Evolutionary conservation across 2,888 invertebrate species (phyloP), one percentile per base, ranked within the genome.

Genomic region (Acholoe squamosa): DNA sequence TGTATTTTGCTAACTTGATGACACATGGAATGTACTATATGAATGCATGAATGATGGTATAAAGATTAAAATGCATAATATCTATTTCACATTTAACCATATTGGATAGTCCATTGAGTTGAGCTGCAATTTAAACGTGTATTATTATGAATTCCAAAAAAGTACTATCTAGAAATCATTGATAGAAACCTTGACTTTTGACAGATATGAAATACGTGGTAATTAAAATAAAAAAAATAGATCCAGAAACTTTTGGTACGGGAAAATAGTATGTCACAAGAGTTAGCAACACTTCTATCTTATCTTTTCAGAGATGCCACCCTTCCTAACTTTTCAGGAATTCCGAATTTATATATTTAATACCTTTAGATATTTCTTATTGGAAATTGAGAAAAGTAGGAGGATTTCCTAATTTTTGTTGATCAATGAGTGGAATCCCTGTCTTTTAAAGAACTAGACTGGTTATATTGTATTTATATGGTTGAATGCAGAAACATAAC

Each of bases 391-490:
- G n/a, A n/a, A n/a, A n/a, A n/a, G n/a, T n/a, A n/a, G n/a, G n/a
- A n/a, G n/a, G n/a, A n/a, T n/a, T n/a, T n/a, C n/a, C n/a, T n/a
- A n/a, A n/a, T n/a, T n/a, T n/a, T n/a, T n/a, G n/a, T n/a, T n/a
- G 19, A 12, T 54, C 19, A 19, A 19, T 54, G 12, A 54, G 54
- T 12, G 14, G 54, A 16, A 54, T 12, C 19, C n/a, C 10, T 43
- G 10, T 43, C 43, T 43, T 43, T 43, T 12, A 61, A 61, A 5
- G 76, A 76, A 76, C 76, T 16, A 76, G 16, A 76, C 25, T 76
- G 43, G 19, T 34, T 34, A 71, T 71, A 28, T 80, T 86, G 54
- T 86, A 54, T 86, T 31, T 56, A 54, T 86, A 33, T 86, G 86
- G 28, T 28, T 86, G 54, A 43, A 43, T 86, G 52, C 28, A 56